Evolutionary conservation across 2,888 invertebrate genomes (phyloP).

Genomic region (Drosophila flavopinicola): DNA sequence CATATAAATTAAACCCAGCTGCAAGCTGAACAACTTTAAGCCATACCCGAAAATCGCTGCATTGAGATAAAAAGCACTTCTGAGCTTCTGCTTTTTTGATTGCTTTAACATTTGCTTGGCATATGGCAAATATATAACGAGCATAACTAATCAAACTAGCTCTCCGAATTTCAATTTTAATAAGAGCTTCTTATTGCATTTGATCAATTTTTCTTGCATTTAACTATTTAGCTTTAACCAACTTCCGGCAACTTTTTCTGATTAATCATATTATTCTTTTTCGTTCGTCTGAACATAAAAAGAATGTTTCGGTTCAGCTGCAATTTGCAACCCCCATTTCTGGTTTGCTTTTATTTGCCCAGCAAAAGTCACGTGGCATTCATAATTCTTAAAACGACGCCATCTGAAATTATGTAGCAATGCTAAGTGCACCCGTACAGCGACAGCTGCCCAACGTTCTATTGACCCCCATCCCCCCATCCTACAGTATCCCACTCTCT

Average conservation of each 20-base stretch:
- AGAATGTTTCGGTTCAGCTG: conserved; percentile 45
- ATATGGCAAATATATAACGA: too few relatives aligned
- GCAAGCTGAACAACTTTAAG: conserved; percentile 43
- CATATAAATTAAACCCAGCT: conserved; percentile 75
- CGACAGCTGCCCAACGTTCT: conserved; percentile 41
- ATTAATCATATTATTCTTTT: conserved; percentile 21
- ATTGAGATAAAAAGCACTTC: not conserved
- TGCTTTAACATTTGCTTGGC: too few relatives aligned
- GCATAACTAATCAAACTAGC: too few relatives aligned
- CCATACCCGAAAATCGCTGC: conserved; percentile 16
- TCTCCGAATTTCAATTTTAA: too few relatives aligned
- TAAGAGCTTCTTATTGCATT: too few relatives aligned
- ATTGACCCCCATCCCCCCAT: not conserved
- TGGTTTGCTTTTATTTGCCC: conserved; percentile 53
- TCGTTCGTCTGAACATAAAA: conserved; percentile 12
- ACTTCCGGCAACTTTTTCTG: not conserved
- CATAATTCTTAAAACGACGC: conserved; percentile 83
- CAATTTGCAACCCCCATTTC: conserved; percentile 21
- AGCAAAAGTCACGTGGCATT: conserved; percentile 82
- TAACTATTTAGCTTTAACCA: not conserved
- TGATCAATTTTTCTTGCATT: too few relatives aligned
- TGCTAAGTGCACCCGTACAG: conserved; percentile 72
- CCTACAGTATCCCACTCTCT: not conserved
- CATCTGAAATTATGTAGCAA: conserved; percentile 73
- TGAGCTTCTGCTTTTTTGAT: not conserved